Percentiles rank a stretch among this genome's conserved stretches.
Evolutionary conservation across 2,113 vertebrate species (phyloP).

Genomic region (Hipposideros armiger): DNA sequence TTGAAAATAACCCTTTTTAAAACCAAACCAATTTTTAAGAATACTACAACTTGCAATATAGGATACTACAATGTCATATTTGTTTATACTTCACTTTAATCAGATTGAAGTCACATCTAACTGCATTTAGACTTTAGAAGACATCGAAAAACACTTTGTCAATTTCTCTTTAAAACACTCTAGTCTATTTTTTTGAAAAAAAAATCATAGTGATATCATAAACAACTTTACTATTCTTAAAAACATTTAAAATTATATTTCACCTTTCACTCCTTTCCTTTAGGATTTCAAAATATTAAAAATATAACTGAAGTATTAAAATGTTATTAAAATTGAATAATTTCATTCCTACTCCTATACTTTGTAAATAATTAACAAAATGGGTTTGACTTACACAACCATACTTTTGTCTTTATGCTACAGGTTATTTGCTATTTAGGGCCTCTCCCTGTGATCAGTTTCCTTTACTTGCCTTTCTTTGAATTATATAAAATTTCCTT

Average conservation of each 20-base stretch:
- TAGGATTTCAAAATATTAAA: not conserved
- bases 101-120: not conserved
- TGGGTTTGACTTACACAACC: not conserved
- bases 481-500: slow-evolving; percentile 17
- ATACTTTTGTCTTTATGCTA: not conserved
- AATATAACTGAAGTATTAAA: not conserved
- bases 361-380: not conserved
- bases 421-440: not conserved
- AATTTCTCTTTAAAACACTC: not conserved
- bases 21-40: not conserved
- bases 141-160: not conserved
- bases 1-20: not conserved
- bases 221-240: not conserved
- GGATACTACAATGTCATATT: not conserved
- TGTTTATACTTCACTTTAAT: not conserved
- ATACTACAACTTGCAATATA: not conserved
- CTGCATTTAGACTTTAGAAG: not conserved
- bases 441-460: not conserved
- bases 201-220: not conserved
- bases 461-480: not conserved
- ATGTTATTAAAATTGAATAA: not conserved
- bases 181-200: not conserved
- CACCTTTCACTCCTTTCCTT: not conserved
- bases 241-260: not conserved
- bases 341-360: not conserved